Evolutionary conservation across 2,888 invertebrate genomes (phyloP).

Genomic region (Bombylius major): DNA sequence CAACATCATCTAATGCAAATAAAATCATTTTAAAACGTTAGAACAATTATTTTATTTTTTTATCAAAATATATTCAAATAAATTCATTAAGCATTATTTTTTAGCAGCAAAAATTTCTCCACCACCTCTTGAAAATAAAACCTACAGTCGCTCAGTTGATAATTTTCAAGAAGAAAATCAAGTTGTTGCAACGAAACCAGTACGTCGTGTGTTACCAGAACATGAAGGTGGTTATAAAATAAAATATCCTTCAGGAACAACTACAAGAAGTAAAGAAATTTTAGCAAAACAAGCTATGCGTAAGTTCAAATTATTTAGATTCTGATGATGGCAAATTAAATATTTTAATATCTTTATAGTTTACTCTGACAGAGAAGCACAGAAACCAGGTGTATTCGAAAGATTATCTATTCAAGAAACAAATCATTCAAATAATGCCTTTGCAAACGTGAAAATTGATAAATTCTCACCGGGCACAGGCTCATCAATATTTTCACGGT

Average conservation of each 20-base stretch:
- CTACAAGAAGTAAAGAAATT: conserved; percentile 39
- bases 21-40: conserved; percentile 3
- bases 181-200: conserved; percentile 20
- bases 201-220: conserved; percentile 38
- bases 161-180: too few relatives aligned
- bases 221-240: conserved; percentile 45
- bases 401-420: conserved; percentile 21
- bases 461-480: conserved; percentile 15
- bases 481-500: conserved; percentile 31
- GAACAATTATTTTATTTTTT: neutral
- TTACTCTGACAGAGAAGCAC: conserved; percentile 29
- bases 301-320: conserved; percentile 17
- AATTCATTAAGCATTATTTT: too few relatives aligned
- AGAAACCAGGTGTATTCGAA: conserved; percentile 26
- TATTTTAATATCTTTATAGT: conserved; percentile 17
- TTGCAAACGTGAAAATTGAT: conserved; percentile 13
- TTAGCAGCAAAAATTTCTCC: too few relatives aligned
- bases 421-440: neutral
- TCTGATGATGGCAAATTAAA: neutral
- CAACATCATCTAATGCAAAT: conserved; percentile 8
- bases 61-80: neutral
- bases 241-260: conserved; percentile 41
- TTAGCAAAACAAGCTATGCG: conserved; percentile 32
- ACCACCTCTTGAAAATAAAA: too few relatives aligned
- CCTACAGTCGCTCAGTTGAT: too few relatives aligned